These are phyloP conservation scores for Ceratosolen solmsi DNA, from an alignment of 1,140 invertebrate genomes.

Conservation along the genomic window DNA sequence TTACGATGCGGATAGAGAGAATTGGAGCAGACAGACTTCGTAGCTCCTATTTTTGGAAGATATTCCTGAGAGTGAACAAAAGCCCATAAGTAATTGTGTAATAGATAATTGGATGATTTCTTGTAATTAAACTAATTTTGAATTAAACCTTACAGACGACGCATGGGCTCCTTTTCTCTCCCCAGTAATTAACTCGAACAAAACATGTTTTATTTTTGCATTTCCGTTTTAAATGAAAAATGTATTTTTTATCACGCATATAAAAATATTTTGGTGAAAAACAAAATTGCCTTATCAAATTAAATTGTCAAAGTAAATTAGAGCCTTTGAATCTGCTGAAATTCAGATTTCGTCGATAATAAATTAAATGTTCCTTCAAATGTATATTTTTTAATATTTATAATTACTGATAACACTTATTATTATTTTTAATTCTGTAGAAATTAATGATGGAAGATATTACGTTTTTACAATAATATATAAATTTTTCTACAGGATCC, in stretches of 20 bases:
- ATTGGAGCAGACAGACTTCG: too few relatives aligned
- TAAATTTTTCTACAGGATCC: too few relatives aligned
- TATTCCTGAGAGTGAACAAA: slow-evolving; percentile 34
- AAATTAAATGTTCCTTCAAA: too few relatives aligned
- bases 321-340: too few relatives aligned
- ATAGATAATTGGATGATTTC: slow-evolving; percentile 45
- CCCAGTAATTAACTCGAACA: slow-evolving; percentile 14
- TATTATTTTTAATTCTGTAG: too few relatives aligned
- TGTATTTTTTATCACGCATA: not conserved
- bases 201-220: slow-evolving; percentile 13
- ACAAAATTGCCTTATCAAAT: too few relatives aligned
- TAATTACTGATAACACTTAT: too few relatives aligned
- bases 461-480: too few relatives aligned
- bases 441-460: too few relatives aligned
- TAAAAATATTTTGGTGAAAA: not conserved
- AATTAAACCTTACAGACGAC: not conserved
- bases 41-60: slow-evolving; percentile 41
- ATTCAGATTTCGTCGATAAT: too few relatives aligned
- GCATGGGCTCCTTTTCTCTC: not conserved
- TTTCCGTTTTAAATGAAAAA: slow-evolving; percentile 28
- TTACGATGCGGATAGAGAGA: not conserved
- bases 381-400: too few relatives aligned
- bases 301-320: too few relatives aligned
- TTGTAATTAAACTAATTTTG: slow-evolving; percentile 39
- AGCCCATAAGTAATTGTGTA: slow-evolving; percentile 33